Evolutionary conservation across 2,113 vertebrate species (phyloP), one percentile per base, ranked within the genome.

Genomic region (Prunella himalayana): DNA sequence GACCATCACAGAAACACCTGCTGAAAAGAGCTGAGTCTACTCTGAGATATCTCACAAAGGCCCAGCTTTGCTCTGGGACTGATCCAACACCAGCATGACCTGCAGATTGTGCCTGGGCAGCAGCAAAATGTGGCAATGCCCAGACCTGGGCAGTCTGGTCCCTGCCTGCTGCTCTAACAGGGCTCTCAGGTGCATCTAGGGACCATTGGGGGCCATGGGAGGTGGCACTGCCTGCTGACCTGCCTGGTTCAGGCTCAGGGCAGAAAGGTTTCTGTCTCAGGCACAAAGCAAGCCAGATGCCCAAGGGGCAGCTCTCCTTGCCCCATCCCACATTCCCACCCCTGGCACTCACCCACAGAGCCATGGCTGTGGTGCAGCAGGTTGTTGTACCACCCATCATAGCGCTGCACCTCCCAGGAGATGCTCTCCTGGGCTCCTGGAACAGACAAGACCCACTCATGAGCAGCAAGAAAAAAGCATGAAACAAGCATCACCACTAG

Each of bases 331-430:
- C 78, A 4, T 14, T 22, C 14, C 44, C 15, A 4, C 7, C 23
- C 82, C 47, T 44, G 21, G 60, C 51, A 97, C 98, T 92, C 95
- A 99, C 99, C 99, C 9, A 97, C 98, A 0, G 99, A 95, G 24
- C 99, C 99, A 0, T 95, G 97, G 37, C 92, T 92, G 56, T 99
- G 99, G 86, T 98, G 82, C 51, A 98, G 98, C 81, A 99, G 95
- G 92, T 99, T 99, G 98, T 99, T 99, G 97, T 99, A 99, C 99
- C 99, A 99, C 35, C 99, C 99, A 0, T 99, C 99, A 1, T 99
- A 99, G 63, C 99, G 98, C 91, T 99, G 98, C 5, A 99, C 97
- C 97, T 99, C 99, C 99, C 99, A 99, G 42, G 31, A 45, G 16
- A 95, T 87, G 81, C 83, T 97, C 12, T 97, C 76, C 47, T 97